A percentile compares a stretch with the other conserved stretches of the same genome.
Evolutionary conservation across 2,797 vertebrate genomes (phyloP).

Genomic region (Micropoecilia bifurca): DNA sequence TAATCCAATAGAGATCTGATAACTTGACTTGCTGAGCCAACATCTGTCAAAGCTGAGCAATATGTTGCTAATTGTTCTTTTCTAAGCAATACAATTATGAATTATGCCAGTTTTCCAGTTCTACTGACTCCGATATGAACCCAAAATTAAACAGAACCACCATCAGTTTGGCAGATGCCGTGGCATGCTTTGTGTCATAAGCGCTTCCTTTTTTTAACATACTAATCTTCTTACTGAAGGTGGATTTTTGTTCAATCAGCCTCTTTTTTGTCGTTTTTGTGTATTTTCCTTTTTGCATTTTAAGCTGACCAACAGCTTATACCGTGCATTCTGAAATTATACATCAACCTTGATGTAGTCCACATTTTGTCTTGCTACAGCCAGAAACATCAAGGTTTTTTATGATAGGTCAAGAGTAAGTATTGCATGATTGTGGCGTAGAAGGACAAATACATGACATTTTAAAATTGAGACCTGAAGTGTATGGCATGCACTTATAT

Average conservation of each 20-base stretch:
- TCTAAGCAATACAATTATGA: background rate
- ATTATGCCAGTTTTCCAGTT: background rate
- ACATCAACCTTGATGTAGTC: background rate
- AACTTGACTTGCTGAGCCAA: background rate
- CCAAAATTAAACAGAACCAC: conserved; percentile 6
- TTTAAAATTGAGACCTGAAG: background rate
- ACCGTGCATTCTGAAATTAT: background rate
- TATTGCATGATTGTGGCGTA: background rate
- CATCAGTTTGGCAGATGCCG: background rate
- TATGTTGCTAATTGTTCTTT: background rate
- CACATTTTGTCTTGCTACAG: background rate
- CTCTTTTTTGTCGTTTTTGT: background rate
- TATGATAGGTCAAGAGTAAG: background rate
- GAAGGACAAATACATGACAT: background rate
- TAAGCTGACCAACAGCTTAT: background rate
- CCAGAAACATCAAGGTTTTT: background rate
- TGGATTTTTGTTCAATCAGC: background rate
- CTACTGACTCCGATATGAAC: background rate
- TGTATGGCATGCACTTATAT: background rate
- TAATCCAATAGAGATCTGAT: background rate
- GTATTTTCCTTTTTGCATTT: background rate
- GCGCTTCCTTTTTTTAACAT: background rate
- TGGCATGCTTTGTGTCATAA: background rate
- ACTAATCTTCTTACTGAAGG: background rate
- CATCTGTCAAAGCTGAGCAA: background rate